Evolutionary conservation across 2,888 invertebrate species (phyloP), one percentile per base, ranked within the genome.

Genomic region (Rugalucina vietnamica): DNA sequence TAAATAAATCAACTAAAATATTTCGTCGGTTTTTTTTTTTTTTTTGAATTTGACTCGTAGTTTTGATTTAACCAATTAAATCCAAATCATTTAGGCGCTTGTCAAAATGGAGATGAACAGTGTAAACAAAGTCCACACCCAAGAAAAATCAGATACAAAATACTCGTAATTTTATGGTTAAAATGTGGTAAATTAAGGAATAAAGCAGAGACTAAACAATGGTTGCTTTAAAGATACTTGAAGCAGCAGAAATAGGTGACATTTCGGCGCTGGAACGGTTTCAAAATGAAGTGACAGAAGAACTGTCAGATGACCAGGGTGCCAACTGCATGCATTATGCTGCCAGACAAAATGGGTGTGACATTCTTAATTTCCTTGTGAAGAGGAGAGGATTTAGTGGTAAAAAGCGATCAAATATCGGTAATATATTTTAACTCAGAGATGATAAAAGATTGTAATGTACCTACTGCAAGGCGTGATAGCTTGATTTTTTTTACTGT

Each of bases 261-360:
- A 32, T 91, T 49, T 75, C 71, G 18, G 78, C 65, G 5, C 78
- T 91, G 0, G 76, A 81, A 74, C 34, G 73, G 12, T 83, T 85
- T 57, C 74, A 72, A 29, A n/a, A 32, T 2, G 34, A 76, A 1
- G 39, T 73, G 12, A 86, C 75, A 12, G 90, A 90, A 60, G 84
- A 78, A 4, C 71, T 90, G 18, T 84, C 82, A 27, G 95, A 95
- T 80, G 91, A 92, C 32, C 90, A 91, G 36, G 94, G 94, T 4
- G 95, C 95, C 3, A 93, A 92, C 69, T 94, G 94, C 83, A 89
- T 94, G 21, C 95, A 95, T 84, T 95, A 94, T 88, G 95, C 95
- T 0, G 94, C 95, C 3, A 89, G 95, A 27, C 93, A 93, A 60
- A 94, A 94, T 5, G 90, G 91, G 72, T 85, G 93, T 14, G 90